Evolutionary conservation across 2,113 vertebrate genomes (phyloP).

Genomic region (Scalopus aquaticus): DNA sequence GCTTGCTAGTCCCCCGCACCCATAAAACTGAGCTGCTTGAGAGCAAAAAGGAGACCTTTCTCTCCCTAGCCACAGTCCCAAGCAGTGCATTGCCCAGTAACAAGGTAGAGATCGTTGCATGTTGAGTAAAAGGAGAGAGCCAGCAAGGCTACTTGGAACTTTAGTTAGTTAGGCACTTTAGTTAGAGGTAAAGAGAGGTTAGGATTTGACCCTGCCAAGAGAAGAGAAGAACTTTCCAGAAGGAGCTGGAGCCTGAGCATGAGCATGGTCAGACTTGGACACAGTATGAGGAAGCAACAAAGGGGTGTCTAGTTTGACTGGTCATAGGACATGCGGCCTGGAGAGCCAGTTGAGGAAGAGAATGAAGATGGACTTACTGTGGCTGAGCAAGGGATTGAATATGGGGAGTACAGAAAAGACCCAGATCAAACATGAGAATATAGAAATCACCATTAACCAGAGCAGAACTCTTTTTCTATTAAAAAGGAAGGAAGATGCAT

Average conservation of each 20-base stretch:
- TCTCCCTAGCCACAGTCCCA: not conserved
- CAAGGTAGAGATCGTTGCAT: not conserved
- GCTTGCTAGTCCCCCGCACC: not conserved
- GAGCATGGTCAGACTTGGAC: not conserved
- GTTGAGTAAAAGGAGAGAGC: not conserved
- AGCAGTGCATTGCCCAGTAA: not conserved
- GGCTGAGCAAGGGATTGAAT: not conserved
- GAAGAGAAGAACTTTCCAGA: not conserved
- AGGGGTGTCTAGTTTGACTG: not conserved
- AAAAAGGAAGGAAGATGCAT: not conserved
- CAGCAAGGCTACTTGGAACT: not conserved
- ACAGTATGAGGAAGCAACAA: not conserved
- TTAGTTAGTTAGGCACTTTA: not conserved
- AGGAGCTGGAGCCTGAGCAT: not conserved
- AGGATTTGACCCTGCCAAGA: not conserved
- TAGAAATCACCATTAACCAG: rapidly evolving
- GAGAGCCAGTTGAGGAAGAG: not conserved
- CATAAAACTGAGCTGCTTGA: not conserved
- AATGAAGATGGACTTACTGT: not conserved
- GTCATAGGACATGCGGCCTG: not conserved
- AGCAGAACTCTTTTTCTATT: not conserved
- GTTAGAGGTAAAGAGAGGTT: not conserved
- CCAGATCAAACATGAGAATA: not conserved
- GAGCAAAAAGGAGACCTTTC: not conserved
- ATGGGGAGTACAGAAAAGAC: not conserved